A percentile compares a stretch with the other conserved stretches of the same genome.
phyloP scores from a whole-genome alignment of 1,140 invertebrate genomes.

The Argopecten irradians region DNA sequence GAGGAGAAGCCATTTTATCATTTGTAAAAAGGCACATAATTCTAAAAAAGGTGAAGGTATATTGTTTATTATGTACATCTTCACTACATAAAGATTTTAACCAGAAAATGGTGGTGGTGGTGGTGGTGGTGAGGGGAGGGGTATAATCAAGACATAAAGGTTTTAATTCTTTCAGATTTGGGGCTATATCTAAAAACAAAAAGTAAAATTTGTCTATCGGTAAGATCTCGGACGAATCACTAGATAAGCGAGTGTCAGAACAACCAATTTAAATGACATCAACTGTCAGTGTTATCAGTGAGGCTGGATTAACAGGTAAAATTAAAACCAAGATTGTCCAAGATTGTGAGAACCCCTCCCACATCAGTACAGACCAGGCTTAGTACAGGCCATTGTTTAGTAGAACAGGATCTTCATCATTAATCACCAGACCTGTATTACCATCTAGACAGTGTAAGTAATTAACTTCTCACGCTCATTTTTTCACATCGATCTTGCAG shows the following conservation, averaged over 20 bases:
- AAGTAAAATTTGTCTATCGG: too few relatives aligned
- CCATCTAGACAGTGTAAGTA: neutral
- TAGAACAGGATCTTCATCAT: neutral
- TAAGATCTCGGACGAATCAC: neutral
- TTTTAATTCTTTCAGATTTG: too few relatives aligned
- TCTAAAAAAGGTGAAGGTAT: too few relatives aligned
- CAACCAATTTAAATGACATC: neutral
- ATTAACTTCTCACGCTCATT: neutral
- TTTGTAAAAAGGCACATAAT: too few relatives aligned
- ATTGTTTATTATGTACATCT: too few relatives aligned
- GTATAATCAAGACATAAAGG: too few relatives aligned
- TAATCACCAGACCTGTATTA: neutral
- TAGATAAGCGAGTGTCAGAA: neutral
- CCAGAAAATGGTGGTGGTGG: too few relatives aligned
- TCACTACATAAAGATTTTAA: too few relatives aligned
- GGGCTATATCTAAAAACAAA: too few relatives aligned
- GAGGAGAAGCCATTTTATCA: too few relatives aligned
- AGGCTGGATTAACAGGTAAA: neutral
- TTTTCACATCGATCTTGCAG: neutral
- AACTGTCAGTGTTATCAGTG: neutral
- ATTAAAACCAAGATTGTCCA: neutral
- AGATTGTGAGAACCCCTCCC: too few relatives aligned
- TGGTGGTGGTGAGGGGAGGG: too few relatives aligned
- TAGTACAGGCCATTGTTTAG: neutral
- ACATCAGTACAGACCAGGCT: neutral